Percentiles rank a stretch among this genome's conserved stretches.
phyloP scores from a whole-genome alignment of 1,140 invertebrate species.

The Phenacoccus solenopsis region DNA sequence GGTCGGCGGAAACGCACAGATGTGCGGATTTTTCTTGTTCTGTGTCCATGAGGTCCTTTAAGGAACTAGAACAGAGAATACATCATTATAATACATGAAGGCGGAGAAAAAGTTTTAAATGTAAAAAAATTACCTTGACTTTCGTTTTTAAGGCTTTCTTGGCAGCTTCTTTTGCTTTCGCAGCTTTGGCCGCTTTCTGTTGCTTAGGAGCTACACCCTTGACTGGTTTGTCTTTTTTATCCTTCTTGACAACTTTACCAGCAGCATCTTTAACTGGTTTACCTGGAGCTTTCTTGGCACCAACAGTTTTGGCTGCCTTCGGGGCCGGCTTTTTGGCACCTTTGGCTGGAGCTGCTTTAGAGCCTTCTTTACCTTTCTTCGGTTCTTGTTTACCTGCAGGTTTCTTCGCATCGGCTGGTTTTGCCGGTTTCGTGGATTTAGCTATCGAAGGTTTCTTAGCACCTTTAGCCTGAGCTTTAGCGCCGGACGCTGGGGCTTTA shows the following conservation, averaged over 20 bases:
- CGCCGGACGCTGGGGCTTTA: constrained; percentile 21
- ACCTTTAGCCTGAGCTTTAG: constrained; percentile 22
- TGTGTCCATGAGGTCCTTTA: constrained; percentile 78
- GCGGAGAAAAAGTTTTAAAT: background rate
- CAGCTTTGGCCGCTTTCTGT: constrained; percentile 29
- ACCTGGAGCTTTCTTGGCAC: constrained; percentile 32
- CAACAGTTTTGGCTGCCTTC: constrained; percentile 31
- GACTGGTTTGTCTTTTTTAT: constrained; percentile 37
- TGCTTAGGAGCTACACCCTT: constrained; percentile 32
- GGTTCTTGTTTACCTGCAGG: constrained; percentile 24
- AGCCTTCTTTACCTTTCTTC: constrained; percentile 33
- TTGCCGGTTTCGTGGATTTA: constrained; percentile 39
- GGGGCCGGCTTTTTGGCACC: constrained; percentile 33
- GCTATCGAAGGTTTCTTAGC: constrained; percentile 29
- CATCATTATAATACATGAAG: constrained; percentile 18
- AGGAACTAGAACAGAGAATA: constrained; percentile 50
- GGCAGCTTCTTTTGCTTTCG: constrained; percentile 31
- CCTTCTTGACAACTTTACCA: constrained; percentile 33
- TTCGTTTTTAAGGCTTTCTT: constrained; percentile 55
- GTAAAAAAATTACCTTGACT: constrained; percentile 49
- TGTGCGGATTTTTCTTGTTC: constrained; percentile 81
- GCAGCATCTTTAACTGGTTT: constrained; percentile 21
- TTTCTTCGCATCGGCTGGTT: constrained; percentile 28
- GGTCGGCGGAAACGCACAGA: constrained; percentile 89
- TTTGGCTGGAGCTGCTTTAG: constrained; percentile 35